Evolutionary conservation across 2,888 invertebrate species (phyloP).

Genomic region (Trimorus sp.): DNA sequence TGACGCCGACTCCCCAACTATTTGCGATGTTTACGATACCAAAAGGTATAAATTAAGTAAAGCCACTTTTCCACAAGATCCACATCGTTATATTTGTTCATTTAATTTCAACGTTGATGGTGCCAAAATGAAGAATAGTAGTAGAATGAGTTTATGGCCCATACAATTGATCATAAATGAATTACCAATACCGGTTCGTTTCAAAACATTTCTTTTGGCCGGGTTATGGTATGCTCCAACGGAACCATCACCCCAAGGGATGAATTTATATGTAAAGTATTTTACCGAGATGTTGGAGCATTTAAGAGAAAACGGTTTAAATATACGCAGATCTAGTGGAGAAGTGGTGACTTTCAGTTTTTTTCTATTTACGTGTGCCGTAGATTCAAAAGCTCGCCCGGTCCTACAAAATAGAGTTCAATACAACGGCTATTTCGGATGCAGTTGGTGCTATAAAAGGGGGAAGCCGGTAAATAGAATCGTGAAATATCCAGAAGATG

Average conservation of each 20-base stretch:
- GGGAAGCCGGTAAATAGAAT: neutral
- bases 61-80: neutral
- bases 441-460: constrained; percentile 15
- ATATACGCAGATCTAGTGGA: neutral
- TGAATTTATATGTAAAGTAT: constrained; percentile 38
- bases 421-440: constrained; percentile 16
- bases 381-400: constrained; percentile 26
- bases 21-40: constrained; percentile 6
- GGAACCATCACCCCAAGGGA: constrained; percentile 1
- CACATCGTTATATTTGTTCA: neutral
- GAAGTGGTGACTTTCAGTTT: neutral
- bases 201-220: constrained; percentile 5
- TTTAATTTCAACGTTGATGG: constrained; percentile 17
- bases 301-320: constrained; percentile 12
- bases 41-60: neutral
- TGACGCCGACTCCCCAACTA: neutral
- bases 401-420: constrained; percentile 15
- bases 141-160: constrained; percentile 9
- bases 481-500: constrained; percentile 1
- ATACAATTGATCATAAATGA: constrained; percentile 32
- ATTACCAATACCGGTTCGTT: constrained; percentile 13
- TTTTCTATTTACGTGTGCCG: constrained; percentile 20
- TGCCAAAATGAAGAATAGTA: constrained; percentile 1
- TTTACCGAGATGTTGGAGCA: neutral
- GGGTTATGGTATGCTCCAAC: constrained; percentile 25